Conservation (phyloP, 92 coral and sea anemone species). For the Isaurus tuberculatus region DNA sequence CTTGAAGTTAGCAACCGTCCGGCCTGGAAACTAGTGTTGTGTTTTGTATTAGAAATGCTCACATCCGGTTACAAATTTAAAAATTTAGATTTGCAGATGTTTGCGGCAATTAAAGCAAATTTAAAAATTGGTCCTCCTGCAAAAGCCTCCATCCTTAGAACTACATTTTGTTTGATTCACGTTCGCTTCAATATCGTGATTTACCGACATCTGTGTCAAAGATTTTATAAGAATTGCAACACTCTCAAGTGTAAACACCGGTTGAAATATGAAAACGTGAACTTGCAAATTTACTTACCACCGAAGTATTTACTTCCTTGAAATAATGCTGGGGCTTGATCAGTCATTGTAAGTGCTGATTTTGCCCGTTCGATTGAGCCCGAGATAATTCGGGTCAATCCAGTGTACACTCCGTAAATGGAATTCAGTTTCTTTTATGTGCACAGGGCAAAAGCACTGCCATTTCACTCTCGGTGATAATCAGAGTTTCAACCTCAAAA, state of each 20-base stretch:
- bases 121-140: background rate
- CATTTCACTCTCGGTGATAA: background rate
- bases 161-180: background rate
- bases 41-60: background rate
- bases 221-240: background rate
- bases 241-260: background rate
- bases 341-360: background rate
- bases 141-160: background rate
- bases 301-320: constrained; percentile 12
- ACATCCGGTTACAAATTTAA: constrained; percentile 1
- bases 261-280: background rate
- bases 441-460: constrained; percentile 5
- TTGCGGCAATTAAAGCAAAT: background rate
- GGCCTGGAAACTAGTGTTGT: background rate
- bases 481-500: background rate
- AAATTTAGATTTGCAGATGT: background rate
- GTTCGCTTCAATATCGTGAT: background rate
- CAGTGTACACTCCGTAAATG: background rate
- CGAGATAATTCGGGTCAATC: background rate
- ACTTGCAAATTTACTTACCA: background rate
- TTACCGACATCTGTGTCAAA: background rate
- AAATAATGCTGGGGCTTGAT: constrained; percentile 8
- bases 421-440: background rate
- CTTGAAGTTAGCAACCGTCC: background rate
- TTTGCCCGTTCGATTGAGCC: background rate